These are phyloP conservation scores for Drosophila tanythrix DNA, from an alignment of 2,888 invertebrate species.

Conservation along the genomic window DNA sequence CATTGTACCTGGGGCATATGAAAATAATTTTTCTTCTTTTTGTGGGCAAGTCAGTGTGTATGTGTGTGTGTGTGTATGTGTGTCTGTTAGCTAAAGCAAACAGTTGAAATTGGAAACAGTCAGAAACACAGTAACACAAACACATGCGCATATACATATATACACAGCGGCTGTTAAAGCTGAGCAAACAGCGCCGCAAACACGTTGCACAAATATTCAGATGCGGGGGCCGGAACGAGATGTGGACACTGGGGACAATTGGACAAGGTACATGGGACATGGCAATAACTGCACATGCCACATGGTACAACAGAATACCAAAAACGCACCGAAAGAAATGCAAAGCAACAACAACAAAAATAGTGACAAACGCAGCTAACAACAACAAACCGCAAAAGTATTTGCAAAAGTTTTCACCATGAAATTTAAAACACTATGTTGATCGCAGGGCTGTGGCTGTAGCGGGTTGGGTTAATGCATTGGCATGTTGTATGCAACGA, in stretches of 20 bases:
- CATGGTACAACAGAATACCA: slow-evolving; percentile 56
- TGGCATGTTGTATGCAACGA: slow-evolving; percentile 76
- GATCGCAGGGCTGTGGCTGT: slow-evolving; percentile 11
- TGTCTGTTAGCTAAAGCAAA: slow-evolving; percentile 51
- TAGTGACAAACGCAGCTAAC: slow-evolving; percentile 56
- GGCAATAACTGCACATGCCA: slow-evolving; percentile 60
- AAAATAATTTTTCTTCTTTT: slow-evolving; percentile 7
- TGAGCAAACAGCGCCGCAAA: slow-evolving; percentile 73
- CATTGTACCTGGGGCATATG: slow-evolving; percentile 26
- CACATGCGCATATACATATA: slow-evolving; percentile 14
- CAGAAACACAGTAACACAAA: slow-evolving; percentile 21
- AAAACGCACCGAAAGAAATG: slow-evolving; percentile 54
- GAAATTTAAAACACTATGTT: slow-evolving; percentile 48
- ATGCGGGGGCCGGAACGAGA: slow-evolving; percentile 53
- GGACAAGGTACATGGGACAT: slow-evolving; percentile 37
- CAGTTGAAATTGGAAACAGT: slow-evolving; percentile 64
- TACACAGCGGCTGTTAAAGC: slow-evolving; percentile 53
- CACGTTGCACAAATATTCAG: slow-evolving; percentile 77
- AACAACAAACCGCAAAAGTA: slow-evolving; percentile 63
- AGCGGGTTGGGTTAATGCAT: slow-evolving; percentile 41
- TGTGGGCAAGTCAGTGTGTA: slow-evolving; percentile 3
- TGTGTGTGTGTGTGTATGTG: slow-evolving; percentile 6
- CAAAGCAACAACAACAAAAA: slow-evolving; percentile 34
- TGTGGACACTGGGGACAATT: slow-evolving; percentile 44
- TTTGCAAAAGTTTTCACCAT: slow-evolving; percentile 59